Evolutionary conservation across 2,888 invertebrate genomes (phyloP).

Genomic region (Brachypalpus laphriformis): DNA sequence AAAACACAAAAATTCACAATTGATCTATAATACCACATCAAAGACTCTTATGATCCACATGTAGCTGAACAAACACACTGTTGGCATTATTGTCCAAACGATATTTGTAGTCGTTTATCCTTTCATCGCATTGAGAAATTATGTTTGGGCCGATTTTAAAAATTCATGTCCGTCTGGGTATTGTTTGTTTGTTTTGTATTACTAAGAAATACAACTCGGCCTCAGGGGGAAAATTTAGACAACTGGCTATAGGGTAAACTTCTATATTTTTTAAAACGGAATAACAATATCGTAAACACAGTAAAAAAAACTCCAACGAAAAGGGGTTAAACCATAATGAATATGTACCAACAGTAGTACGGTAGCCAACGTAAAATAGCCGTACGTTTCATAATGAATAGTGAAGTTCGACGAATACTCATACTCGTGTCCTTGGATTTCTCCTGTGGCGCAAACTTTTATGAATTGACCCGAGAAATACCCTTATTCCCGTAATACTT

Average conservation of each 20-base stretch:
- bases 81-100: not conserved
- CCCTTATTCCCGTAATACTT: too few relatives aligned
- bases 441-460: too few relatives aligned
- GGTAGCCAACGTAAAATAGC: too few relatives aligned
- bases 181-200: not conserved
- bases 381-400: too few relatives aligned
- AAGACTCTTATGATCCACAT: not conserved
- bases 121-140: not conserved
- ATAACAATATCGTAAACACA: not conserved
- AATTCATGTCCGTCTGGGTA: not conserved
- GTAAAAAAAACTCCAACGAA: not conserved
- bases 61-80: not conserved
- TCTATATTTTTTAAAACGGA: not conserved
- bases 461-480: too few relatives aligned
- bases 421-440: too few relatives aligned
- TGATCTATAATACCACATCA: not conserved
- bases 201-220: not conserved
- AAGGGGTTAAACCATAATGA: not conserved
- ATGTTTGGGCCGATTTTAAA: not conserved
- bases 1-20: not conserved
- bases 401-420: too few relatives aligned
- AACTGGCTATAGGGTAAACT: not conserved
- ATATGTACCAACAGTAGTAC: not conserved
- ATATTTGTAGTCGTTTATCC: not conserved
- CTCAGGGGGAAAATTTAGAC: not conserved